Evolutionary conservation across 2,113 vertebrate genomes (phyloP).

Genomic region (Collichthys lucidus): DNA sequence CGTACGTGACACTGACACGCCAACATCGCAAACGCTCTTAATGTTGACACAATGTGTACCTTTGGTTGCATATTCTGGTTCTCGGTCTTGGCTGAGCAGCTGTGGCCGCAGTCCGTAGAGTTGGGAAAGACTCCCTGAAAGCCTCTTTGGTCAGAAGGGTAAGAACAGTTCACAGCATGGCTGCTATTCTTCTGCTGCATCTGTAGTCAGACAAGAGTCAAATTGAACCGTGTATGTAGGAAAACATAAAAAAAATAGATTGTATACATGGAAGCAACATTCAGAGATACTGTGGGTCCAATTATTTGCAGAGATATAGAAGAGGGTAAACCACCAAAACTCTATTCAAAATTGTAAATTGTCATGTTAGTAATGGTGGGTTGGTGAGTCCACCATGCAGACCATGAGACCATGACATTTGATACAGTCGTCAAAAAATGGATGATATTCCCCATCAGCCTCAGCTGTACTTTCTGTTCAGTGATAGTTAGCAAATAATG

Average conservation of each 20-base stretch:
- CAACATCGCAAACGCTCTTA: background rate
- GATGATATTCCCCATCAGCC: too few relatives aligned
- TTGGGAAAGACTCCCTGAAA: constrained; percentile 79
- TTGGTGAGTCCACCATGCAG: too few relatives aligned
- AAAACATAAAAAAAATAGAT: background rate
- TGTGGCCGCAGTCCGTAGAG: constrained; percentile 74
- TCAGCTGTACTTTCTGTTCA: too few relatives aligned
- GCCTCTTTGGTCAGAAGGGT: constrained; percentile 80
- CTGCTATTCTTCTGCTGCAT: constrained; percentile 80
- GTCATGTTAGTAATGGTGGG: too few relatives aligned
- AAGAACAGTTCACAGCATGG: constrained; percentile 79
- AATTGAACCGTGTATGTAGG: background rate
- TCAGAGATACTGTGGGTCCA: background rate
- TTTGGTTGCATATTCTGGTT: constrained; percentile 82
- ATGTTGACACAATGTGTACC: constrained; percentile 68
- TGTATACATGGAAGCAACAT: background rate
- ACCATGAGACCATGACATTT: too few relatives aligned
- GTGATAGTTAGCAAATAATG: too few relatives aligned
- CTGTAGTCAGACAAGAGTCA: constrained; percentile 35
- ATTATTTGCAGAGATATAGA: background rate
- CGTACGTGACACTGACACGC: constrained; percentile 10
- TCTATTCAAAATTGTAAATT: background rate
- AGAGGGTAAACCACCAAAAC: background rate
- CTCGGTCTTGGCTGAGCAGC: constrained; percentile 75
- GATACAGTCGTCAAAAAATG: too few relatives aligned